Conservation (phyloP, 2,888 invertebrate species). For the Xestia sexstrigata region DNA sequence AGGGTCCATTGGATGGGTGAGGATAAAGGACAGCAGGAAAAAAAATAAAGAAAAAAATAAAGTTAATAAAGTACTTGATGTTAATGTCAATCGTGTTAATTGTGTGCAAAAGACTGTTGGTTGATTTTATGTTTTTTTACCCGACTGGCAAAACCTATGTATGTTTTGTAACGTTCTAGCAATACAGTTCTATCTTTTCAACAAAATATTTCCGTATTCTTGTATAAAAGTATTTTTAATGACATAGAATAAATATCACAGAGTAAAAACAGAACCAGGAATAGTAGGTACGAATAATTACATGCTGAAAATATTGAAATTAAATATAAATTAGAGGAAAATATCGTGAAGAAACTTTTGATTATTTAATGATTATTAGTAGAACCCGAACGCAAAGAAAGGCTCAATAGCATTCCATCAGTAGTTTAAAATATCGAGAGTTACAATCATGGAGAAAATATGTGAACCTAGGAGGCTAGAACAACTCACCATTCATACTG, state of each 20-base stretch:
- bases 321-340: not conserved
- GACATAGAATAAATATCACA: not conserved
- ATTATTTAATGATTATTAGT: not conserved
- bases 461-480: not conserved
- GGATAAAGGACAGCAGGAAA: too few relatives aligned
- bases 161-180: not conserved
- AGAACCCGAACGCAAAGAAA: not conserved
- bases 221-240: not conserved
- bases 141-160: not conserved
- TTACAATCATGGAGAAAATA: slow-evolving; percentile 34
- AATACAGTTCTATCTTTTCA: not conserved
- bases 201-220: not conserved
- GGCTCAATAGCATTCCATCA: not conserved
- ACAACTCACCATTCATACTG: slow-evolving; percentile 1
- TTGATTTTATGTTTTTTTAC: not conserved
- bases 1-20: slow-evolving; percentile 43
- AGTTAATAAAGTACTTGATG: slow-evolving; percentile 50
- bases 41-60: too few relatives aligned
- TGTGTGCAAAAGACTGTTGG: not conserved
- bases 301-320: not conserved
- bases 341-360: not conserved
- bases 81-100: slow-evolving; percentile 50
- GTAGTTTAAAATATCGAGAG: slow-evolving; percentile 10
- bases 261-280: too few relatives aligned
- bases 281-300: not conserved